Base-by-base conservation (phyloP, 1,140 invertebrate genomes). In the Ruditapes philippinarum region DNA sequence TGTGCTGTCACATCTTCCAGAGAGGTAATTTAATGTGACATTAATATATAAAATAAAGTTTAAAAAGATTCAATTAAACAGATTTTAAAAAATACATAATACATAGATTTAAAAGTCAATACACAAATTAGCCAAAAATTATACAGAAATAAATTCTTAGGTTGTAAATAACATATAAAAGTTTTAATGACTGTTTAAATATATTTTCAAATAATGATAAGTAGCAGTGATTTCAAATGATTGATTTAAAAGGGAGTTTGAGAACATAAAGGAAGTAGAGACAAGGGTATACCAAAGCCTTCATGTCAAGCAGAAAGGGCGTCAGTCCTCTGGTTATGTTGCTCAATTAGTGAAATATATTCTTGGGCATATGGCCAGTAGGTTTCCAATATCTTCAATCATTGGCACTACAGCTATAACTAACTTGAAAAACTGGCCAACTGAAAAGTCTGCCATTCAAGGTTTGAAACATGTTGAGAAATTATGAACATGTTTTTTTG, bases 381-480 rank as follows among this genome's bases (percentile, higher is more conserved):
- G 42, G 5, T 45, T 45, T 45, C 42, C 42, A 31, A 73, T 73
- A 73, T 73, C 68, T 73, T 33, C 28, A 73, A 73, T 73, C 68
- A 73, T 73, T 73, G 68, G 68, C 68, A 73, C 68, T 31, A 73
- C 28, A 73, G 7, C 68, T 73, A 73, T 73, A 22, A 73, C 68
- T 73, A 31, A 31, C 68, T 73, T 73, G 7, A 73, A 73, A 73
- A 73, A 73, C 68, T 73, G 68, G 68, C 68, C 68, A 7, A 73
- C 68, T 73, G 68, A 73, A 73, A 73, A 25, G 68, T 73, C 68
- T 73, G 22, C 68, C 7, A 73, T 73, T 33, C 68, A 73, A 73
- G 68, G 68, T 73, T 73, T 73, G 11, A 73, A 73, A 73, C 68
- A 73, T 73, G 7, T 73, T 73, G 22, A 73, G n/a, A n/a, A n/a